Conservation (phyloP, 2,113 vertebrate species). For the Dromas ardeola region DNA sequence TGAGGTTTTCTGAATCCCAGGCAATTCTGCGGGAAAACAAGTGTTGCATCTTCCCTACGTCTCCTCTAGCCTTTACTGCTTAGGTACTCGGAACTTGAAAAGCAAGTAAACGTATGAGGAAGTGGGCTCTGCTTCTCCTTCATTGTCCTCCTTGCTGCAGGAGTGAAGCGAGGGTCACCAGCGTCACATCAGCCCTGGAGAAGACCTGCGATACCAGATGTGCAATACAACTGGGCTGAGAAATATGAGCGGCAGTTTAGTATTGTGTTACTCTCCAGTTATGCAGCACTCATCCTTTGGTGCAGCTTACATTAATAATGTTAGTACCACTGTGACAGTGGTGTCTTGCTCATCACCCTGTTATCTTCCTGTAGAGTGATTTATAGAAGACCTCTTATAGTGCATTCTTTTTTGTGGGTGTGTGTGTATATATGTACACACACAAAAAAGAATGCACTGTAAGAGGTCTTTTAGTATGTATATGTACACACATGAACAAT, state of each 20-base stretch:
- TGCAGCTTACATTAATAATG: neutral
- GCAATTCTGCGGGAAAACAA: neutral
- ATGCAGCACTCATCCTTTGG: neutral
- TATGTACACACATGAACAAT: neutral
- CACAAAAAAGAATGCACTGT: neutral
- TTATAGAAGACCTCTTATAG: neutral
- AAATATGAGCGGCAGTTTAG: accelerated
- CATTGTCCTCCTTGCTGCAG: neutral
- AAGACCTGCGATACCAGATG: neutral
- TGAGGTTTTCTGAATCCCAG: neutral
- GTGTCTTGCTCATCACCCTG: neutral
- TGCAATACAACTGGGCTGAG: neutral
- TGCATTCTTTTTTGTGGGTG: neutral
- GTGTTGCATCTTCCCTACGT: accelerated
- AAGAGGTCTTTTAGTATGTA: neutral
- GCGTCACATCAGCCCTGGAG: neutral
- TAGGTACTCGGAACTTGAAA: neutral
- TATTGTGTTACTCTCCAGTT: neutral
- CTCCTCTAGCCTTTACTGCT: neutral
- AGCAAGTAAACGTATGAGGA: neutral
- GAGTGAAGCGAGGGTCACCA: neutral
- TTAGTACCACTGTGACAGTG: neutral
- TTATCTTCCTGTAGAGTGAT: neutral
- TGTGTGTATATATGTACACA: no score
- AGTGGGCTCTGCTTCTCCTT: neutral